Base-by-base conservation (phyloP, 2,888 invertebrate species). In the Standfussiana lucernea region DNA sequence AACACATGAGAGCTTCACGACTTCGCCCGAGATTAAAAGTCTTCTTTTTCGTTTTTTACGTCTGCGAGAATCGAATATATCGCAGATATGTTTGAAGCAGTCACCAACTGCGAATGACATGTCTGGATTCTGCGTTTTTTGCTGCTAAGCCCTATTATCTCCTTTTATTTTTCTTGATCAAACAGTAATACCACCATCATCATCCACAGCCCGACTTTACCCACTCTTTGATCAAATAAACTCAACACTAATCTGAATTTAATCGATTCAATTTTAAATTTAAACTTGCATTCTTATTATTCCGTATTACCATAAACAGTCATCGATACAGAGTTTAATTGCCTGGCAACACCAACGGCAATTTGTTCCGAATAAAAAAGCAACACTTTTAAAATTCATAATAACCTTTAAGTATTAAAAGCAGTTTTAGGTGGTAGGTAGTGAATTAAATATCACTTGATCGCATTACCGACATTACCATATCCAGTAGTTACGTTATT, bases 381-480 rank as follows among this genome's bases (percentile, higher is more conserved):
- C 73, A 72, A 85, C 45, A 77, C 40, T 32, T 68, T 82, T 77
- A 69, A 85, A 80, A 83, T 72, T 75, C n/a, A 32, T 24, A 50
- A 64, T 77, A 79, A 87, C 83, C 83, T 85, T 86, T 86, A 13
- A 71, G 56, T n/a, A 37, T 68, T 59, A 35, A 73, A 72, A 10
- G 53, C 37, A 59, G 68, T 70, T 80, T 80, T 79, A 88, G 77
- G 77, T 85, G 76, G 72, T 66, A 59, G 28, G 53, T 15, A 45
- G 21, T 45, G 40, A 73, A 64, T 83, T 75, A 83, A 86, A 80
- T 87, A 87, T 75, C 78, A 88, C 71, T 77, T 73, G 85, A 86
- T 76, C 35, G 62, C 74, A 71, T 85, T 78, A 73, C 37, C n/a
- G 50, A 59, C 74, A 71, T 85, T 78, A 73, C 37, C n/a, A 45